Base-by-base conservation (phyloP, 2,797 vertebrate genomes). In the Notolepis coatsorum region DNA sequence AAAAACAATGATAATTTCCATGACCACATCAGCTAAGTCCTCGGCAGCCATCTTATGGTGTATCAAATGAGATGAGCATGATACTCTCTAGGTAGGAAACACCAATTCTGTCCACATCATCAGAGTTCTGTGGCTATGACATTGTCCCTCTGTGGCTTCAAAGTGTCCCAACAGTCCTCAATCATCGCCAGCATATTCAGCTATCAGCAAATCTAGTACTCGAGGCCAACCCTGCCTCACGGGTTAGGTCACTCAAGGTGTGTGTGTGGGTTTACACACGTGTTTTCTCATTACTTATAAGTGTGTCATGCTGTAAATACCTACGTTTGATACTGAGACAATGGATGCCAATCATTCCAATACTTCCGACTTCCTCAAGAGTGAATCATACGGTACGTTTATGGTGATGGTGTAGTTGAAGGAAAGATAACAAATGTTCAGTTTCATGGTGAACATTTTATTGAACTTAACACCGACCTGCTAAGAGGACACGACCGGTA, bases 391-490 rank as follows among this genome's bases (percentile, higher is more conserved):
- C 37, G 41, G 4, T n/a, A n/a, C n/a, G 12, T 37, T 37, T 37
- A 37, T 5, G 15, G 35, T 37, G n/a, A n/a, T n/a, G 13, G 30
- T 10, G 7, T 37, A 37, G 15, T 1, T 3, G 10, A 20, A 17
- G 0, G 15, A 58, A 80, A 53, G 42, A 41, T 21, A 31, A 66
- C 45, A 59, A n/a, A 21, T 20, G 27, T 2, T 48, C 4, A 12
- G 30, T 71, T 37, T 42, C 46, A 65, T 73, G 71, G 51, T 82
- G 79, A 82, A 80, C 77, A 61, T 37, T 86, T 76, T 88, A 87
- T 86, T 88, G 68, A 86, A 85, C 49, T 63, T 12, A 89, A 84
- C 78, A 78, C 63, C 62, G 77, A 71, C 37, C 64, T 75, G 49
- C 48, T 71, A 76, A 80, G 75, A 82, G 61, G 66, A 86, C 68